Evolutionary conservation across 2,797 vertebrate species (phyloP), one percentile per base, ranked within the genome.

Genomic region (Graptemys geographica): DNA sequence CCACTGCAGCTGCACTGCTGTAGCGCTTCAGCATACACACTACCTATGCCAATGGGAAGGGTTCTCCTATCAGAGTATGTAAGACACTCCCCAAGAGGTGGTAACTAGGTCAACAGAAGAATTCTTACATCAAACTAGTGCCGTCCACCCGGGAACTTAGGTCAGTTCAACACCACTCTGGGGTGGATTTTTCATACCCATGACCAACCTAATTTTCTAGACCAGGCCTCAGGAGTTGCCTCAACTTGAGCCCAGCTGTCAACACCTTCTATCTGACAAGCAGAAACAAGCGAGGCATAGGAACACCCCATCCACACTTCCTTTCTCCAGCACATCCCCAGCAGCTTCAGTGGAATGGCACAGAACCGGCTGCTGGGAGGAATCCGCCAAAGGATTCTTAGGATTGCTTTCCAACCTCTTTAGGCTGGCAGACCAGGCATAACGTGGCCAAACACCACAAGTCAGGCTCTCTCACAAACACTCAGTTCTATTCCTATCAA

Each of bases 271-370:
- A 76, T 88, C 91, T 79, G 23, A 78, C 87, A 95, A 81, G 86
- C 93, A 91, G 86, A 89, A 90, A 92, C 95, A 92, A 94, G 94
- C 53, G 87, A 81, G 79, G 52, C 23, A 16, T 16, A 94, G 96
- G 78, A 84, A 90, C 89, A 95, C 90, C 86, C 90, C 96, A 94
- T 93, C 95, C 94, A 95, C 94, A 94, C 96, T 96, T 97, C 94
- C 94, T 96, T 87, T 89, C 93, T 74, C 80, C 87, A 88, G 94
- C 92, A 55, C 74, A 94, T 86, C 88, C 83, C 90, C 86, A 37
- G 69, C 49, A 19, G 65, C 33, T 37, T 65, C 78, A 23, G 84
- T 90, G 87, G 85, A 79, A 87, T 97, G 95, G 92, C 95, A 91
- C 62, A 79, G 92, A 89, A 96, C 94, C 95, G 94, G 88, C 93